A percentile compares a stretch with the other conserved stretches of the same genome.
These are phyloP conservation scores for Acleris emargana DNA, from an alignment of 2,888 invertebrate genomes.

Conservation along the genomic window DNA sequence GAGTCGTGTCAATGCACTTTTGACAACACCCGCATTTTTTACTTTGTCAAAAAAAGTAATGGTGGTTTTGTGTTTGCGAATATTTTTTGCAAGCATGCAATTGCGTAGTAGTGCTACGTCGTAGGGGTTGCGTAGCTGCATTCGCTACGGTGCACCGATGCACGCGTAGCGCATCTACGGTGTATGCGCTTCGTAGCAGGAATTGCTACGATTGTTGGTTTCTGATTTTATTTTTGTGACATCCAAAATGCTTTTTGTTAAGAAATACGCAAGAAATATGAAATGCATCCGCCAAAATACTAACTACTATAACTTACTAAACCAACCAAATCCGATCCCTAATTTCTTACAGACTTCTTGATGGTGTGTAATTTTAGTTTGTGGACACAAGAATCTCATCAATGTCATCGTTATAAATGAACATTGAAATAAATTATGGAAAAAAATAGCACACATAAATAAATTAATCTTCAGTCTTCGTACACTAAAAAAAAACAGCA, in stretches of 20 bases:
- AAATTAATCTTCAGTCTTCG: too few relatives aligned
- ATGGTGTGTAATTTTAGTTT: background rate
- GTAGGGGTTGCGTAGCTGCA: slow-evolving; percentile 76
- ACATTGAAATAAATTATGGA: background rate
- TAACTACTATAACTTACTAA: too few relatives aligned
- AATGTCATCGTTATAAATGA: background rate
- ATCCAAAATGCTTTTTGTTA: too few relatives aligned
- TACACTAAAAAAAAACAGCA: too few relatives aligned
- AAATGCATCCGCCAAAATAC: too few relatives aligned
- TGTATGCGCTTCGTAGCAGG: slow-evolving; percentile 47
- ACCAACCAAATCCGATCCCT: too few relatives aligned
- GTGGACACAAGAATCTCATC: background rate
- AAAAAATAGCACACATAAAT: background rate
- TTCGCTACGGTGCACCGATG: slow-evolving; percentile 74
- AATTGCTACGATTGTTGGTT: slow-evolving; percentile 4
- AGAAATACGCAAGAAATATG: too few relatives aligned
- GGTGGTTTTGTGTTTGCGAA: slow-evolving; percentile 42
- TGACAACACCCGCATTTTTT: background rate
- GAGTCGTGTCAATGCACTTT: slow-evolving; percentile 4
- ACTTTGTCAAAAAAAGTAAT: background rate
- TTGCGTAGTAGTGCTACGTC: slow-evolving; percentile 74
- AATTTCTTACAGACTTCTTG: too few relatives aligned
- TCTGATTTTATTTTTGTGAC: background rate
- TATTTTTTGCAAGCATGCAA: slow-evolving; percentile 66
- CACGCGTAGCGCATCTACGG: slow-evolving; percentile 63